Percentiles rank a stretch among this genome's conserved stretches.
Conservation (phyloP, 2,888 invertebrate species). For the Heterodera filipjevi region DNA sequence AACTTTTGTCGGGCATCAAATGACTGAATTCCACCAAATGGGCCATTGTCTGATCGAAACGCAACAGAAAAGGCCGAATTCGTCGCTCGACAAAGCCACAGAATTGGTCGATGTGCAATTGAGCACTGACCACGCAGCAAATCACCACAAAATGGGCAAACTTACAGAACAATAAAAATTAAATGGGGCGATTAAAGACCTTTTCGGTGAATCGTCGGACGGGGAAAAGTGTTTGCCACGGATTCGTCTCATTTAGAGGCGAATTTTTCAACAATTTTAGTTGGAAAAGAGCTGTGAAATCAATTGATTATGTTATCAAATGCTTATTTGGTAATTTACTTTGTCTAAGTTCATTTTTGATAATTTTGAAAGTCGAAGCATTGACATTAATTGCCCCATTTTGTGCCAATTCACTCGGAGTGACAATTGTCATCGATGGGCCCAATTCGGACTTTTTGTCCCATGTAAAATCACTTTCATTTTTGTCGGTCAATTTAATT, state of each 20-base stretch:
- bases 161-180: background rate
- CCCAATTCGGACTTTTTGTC: background rate
- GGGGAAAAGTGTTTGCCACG: background rate
- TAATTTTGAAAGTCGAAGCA: background rate
- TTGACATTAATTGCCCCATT: background rate
- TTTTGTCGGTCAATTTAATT: background rate
- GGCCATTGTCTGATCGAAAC: background rate
- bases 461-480: background rate
- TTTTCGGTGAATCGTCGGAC: background rate
- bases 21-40: background rate
- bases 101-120: background rate
- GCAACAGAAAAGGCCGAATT: constrained; percentile 9
- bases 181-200: background rate
- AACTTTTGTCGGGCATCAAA: background rate
- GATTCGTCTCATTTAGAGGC: background rate
- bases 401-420: background rate
- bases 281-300: background rate
- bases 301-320: background rate
- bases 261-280: background rate
- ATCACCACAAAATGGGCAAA: background rate
- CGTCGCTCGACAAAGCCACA: background rate
- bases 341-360: background rate
- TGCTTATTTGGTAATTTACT: background rate
- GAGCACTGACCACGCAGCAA: background rate
- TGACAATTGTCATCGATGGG: background rate